A percentile compares a stretch with the other conserved stretches of the same genome.
Evolutionary conservation across 2,113 vertebrate genomes (phyloP).

Genomic region (Scartelaos histophorus): DNA sequence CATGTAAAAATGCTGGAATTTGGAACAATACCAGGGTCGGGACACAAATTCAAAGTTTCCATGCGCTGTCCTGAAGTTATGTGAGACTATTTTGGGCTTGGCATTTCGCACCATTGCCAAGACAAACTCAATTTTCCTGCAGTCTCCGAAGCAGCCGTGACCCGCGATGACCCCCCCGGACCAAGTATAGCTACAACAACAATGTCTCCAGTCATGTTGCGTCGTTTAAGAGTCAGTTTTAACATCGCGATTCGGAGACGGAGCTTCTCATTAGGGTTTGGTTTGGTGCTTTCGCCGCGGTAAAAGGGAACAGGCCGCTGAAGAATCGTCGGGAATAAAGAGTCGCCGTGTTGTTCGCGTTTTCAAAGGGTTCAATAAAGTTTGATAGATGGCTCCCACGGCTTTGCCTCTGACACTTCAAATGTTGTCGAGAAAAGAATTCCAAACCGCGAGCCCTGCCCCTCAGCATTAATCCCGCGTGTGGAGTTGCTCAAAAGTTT

Average conservation of each 20-base stretch:
- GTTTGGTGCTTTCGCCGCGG: slow-evolving; percentile 36
- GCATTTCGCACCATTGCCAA: slow-evolving; percentile 3
- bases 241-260: neutral
- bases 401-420: slow-evolving; percentile 33
- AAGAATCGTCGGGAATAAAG: slow-evolving; percentile 43
- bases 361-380: slow-evolving; percentile 60
- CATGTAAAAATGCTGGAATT: neutral
- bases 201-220: neutral
- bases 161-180: neutral
- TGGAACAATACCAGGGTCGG: neutral
- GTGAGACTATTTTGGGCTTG: slow-evolving; percentile 5
- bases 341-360: slow-evolving; percentile 44
- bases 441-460: slow-evolving; percentile 30
- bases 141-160: neutral
- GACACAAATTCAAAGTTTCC: neutral
- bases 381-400: slow-evolving; percentile 61
- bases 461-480: slow-evolving; percentile 27
- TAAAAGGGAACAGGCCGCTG: slow-evolving; percentile 40
- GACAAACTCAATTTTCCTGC: neutral
- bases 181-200: neutral
- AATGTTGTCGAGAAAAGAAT: slow-evolving; percentile 43
- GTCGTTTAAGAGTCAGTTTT: neutral
- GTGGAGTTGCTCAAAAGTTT: slow-evolving; percentile 11
- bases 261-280: slow-evolving; percentile 9
- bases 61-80: neutral